Percentiles rank a stretch among this genome's conserved stretches.
Evolutionary conservation across 1,140 invertebrate species (phyloP).

Genomic region (Cotesia chilonis): DNA sequence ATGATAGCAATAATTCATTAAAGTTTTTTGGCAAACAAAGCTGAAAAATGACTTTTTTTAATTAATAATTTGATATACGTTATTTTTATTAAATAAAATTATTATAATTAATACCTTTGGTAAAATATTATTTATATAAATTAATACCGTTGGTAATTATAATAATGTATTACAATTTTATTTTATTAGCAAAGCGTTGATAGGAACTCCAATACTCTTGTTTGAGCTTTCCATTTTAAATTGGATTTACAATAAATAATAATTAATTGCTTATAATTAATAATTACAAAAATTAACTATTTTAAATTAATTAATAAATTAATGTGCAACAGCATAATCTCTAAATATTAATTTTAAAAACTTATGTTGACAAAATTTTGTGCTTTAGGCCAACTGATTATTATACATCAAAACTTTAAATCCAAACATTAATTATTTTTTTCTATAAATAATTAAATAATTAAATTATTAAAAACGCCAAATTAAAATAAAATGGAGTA

Average conservation of each 20-base stretch:
- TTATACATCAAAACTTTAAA: not conserved
- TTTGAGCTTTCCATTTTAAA: constrained; percentile 5
- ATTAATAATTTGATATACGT: too few relatives aligned
- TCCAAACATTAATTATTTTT: constrained; percentile 4
- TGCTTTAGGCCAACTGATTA: constrained; percentile 21
- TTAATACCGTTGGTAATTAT: too few relatives aligned
- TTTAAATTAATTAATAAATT: constrained; percentile 1
- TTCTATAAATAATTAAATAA: constrained; percentile 4
- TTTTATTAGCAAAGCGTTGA: not conserved
- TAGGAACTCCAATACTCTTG: not conserved
- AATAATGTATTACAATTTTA: too few relatives aligned
- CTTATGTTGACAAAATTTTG: constrained; percentile 4
- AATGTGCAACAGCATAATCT: constrained; percentile 18
- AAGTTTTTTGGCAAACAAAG: constrained; percentile 21
- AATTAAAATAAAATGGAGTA: constrained; percentile 5
- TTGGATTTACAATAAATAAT: not conserved
- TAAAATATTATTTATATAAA: too few relatives aligned
- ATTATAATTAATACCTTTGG: too few relatives aligned
- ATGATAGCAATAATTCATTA: not conserved
- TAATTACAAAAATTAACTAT: not conserved
- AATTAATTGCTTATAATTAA: not conserved
- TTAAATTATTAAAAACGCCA: not conserved
- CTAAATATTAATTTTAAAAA: constrained; percentile 2
- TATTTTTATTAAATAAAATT: too few relatives aligned
- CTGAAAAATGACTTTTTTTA: constrained; percentile 6